A percentile compares a stretch with the other conserved stretches of the same genome.
These are phyloP conservation scores for Lycaena phlaeas DNA, from an alignment of 2,888 invertebrate genomes.

Conservation along the genomic window DNA sequence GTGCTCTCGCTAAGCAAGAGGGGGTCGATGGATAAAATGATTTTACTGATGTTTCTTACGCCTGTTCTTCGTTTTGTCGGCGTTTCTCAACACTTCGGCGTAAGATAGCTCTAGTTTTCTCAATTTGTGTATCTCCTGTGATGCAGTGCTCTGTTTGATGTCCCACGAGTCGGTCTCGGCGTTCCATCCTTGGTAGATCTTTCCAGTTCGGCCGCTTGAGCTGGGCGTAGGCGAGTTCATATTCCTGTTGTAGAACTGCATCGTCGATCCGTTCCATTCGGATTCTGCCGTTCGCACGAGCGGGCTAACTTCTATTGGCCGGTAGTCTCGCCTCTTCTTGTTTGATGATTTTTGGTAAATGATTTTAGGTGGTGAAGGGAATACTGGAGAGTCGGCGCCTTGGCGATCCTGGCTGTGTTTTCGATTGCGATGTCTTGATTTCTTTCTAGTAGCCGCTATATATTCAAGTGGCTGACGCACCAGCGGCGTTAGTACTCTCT, in stretches of 20 bases:
- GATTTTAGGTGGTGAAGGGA: conserved; percentile 78
- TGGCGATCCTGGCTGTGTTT: conserved; percentile 76
- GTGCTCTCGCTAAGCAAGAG: conserved; percentile 55
- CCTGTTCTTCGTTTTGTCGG: conserved; percentile 71
- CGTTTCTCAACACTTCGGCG: conserved; percentile 85
- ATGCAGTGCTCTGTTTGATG: conserved; percentile 79
- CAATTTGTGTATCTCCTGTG: conserved; percentile 86
- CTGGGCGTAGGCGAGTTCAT: conserved; percentile 75
- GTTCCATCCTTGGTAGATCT: conserved; percentile 66
- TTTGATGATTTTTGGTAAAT: conserved; percentile 71
- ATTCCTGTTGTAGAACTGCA: conserved; percentile 78
- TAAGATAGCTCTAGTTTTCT: conserved; percentile 87
- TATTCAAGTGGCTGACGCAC: conserved; percentile 84
- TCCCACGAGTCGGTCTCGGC: conserved; percentile 63
- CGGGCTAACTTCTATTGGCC: conserved; percentile 69
- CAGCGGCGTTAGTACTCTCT: conserved; percentile 75
- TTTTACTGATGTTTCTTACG: conserved; percentile 70
- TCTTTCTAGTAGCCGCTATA: conserved; percentile 80
- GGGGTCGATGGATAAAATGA: conserved; percentile 55
- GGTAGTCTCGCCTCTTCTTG: conserved; percentile 73
- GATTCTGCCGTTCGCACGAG: conserved; percentile 48
- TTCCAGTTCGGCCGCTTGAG: conserved; percentile 60
- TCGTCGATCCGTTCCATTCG: conserved; percentile 81
- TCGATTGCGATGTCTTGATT: conserved; percentile 77
- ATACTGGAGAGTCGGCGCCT: conserved; percentile 79